Evolutionary conservation across 2,113 vertebrate species (phyloP).

Genomic region (Apaloderma vittatum): DNA sequence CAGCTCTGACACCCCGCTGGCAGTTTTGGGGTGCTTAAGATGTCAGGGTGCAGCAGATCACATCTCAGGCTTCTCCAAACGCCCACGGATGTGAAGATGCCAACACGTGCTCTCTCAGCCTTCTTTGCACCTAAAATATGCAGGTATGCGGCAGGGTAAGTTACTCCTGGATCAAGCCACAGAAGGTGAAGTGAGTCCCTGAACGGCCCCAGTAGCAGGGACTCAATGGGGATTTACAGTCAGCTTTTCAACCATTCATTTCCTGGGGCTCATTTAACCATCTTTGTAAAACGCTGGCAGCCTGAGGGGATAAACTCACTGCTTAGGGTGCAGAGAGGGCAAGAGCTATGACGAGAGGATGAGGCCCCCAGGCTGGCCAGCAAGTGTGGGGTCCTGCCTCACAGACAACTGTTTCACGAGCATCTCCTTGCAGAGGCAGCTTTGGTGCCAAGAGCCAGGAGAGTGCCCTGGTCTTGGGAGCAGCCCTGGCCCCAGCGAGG

Average conservation of each 20-base stretch:
- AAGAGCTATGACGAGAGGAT: background rate
- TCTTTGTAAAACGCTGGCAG: background rate
- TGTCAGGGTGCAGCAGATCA: background rate
- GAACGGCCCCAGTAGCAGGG: fast-evolving
- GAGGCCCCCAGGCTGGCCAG: background rate
- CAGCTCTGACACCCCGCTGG: background rate
- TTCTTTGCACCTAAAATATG: background rate
- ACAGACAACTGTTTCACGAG: fast-evolving
- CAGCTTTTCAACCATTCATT: background rate
- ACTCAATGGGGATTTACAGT: background rate
- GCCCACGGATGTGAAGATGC: background rate
- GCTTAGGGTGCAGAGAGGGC: background rate
- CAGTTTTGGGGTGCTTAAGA: background rate
- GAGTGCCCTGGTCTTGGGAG: fast-evolving
- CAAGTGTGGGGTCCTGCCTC: fast-evolving
- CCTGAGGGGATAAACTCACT: background rate
- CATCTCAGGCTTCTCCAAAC: background rate
- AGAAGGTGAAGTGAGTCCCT: background rate
- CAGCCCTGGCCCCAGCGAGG: fast-evolving
- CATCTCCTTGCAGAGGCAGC: background rate
- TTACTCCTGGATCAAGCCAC: background rate
- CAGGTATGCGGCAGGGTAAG: background rate
- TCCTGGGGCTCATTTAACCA: background rate
- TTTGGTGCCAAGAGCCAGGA: background rate
- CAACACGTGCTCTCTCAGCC: fast-evolving